A percentile compares a stretch with the other conserved stretches of the same genome.
phyloP scores from a whole-genome alignment of 2,797 vertebrate species.

The Alcedo quadribrachys region DNA sequence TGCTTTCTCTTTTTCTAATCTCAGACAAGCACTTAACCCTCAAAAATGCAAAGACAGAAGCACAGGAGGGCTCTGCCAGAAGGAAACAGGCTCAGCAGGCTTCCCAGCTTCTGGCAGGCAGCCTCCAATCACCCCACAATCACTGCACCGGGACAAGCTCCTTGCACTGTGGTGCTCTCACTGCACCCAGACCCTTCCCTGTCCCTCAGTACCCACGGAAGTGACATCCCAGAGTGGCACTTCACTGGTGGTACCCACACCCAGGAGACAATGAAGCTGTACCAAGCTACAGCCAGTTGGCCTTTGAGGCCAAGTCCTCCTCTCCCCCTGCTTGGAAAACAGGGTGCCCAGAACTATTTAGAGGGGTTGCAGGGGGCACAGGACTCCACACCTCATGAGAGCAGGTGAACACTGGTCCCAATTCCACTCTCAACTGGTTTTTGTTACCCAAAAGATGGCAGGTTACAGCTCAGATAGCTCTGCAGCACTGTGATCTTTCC shows the following conservation, averaged over 20 bases:
- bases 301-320: no score
- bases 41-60: background rate
- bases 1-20: background rate
- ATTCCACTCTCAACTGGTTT: background rate
- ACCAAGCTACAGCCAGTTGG: no score
- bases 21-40: background rate
- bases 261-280: background rate
- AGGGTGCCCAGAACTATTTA: background rate
- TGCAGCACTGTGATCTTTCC: background rate
- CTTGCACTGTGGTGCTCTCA: fast-evolving
- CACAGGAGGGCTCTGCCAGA: background rate
- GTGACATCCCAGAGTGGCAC: background rate
- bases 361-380: background rate
- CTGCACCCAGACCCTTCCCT: fast-evolving
- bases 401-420: fast-evolving
- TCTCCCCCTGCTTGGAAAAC: background rate
- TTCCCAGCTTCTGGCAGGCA: background rate
- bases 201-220: background rate
- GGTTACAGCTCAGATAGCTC: background rate
- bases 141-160: fast-evolving
- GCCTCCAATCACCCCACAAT: background rate
- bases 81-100: background rate
- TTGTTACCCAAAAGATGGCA: background rate
- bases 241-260: background rate
- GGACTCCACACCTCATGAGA: fast-evolving